Conservation (phyloP, 2,888 invertebrate genomes). For the Amblyjoppa fuscipennis region DNA sequence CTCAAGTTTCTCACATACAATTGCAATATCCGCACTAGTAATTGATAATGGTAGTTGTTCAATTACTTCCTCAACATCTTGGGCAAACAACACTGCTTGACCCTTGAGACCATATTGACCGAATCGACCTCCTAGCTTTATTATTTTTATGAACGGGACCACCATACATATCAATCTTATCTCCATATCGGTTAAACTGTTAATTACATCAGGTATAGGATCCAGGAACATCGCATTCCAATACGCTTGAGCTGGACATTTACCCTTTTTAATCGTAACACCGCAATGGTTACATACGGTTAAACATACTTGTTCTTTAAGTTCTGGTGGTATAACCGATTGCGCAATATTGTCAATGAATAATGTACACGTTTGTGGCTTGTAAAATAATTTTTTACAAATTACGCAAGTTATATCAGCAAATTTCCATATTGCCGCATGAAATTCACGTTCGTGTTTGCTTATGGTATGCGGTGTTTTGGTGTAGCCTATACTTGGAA, state of each 20-base stretch:
- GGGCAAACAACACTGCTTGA: constrained; percentile 22
- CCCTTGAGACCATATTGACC: constrained; percentile 42
- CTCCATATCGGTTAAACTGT: background rate
- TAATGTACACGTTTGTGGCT: background rate
- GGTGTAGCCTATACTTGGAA: background rate
- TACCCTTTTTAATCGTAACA: background rate
- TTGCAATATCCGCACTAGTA: constrained; percentile 10
- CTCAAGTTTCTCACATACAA: constrained; percentile 15
- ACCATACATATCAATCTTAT: constrained; percentile 7
- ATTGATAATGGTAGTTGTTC: constrained; percentile 16
- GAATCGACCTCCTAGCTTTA: constrained; percentile 33
- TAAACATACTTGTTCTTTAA: background rate
- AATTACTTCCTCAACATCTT: constrained; percentile 10
- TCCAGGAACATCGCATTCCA: constrained; percentile 20
- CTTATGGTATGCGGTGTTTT: background rate
- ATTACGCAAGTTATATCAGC: background rate
- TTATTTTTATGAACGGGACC: constrained; percentile 35
- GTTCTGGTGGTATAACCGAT: constrained; percentile 1
- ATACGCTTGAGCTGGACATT: constrained; percentile 8
- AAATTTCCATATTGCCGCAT: constrained; percentile 2
- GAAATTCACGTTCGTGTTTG: background rate
- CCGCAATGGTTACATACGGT: background rate
- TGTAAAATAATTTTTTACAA: constrained; percentile 4
- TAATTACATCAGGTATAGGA: background rate
- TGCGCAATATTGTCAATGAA: background rate